A percentile compares a stretch with the other conserved stretches of the same genome.
phyloP scores from a whole-genome alignment of 2,113 vertebrate genomes.

The Trogon melanurus region DNA sequence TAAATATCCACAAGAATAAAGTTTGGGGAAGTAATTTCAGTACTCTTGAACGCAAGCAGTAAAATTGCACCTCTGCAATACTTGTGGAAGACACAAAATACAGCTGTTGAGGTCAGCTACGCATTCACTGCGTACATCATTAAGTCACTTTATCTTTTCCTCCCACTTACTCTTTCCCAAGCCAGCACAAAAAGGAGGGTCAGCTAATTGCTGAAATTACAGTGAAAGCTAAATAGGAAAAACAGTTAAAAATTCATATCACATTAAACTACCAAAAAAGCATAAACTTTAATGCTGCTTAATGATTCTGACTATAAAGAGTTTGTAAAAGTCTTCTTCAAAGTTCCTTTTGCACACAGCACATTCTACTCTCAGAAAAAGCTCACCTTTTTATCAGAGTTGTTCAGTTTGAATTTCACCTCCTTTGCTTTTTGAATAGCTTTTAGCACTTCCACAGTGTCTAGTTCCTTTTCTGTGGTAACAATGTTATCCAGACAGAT shows the following conservation, averaged over 20 bases:
- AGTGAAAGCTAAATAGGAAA: neutral
- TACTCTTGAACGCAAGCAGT: neutral
- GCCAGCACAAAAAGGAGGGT: neutral
- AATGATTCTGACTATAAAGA: neutral
- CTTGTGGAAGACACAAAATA: neutral
- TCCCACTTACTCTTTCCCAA: neutral
- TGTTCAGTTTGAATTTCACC: conserved; percentile 87
- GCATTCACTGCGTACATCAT: neutral
- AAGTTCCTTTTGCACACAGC: neutral
- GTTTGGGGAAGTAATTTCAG: neutral
- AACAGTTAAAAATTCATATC: neutral
- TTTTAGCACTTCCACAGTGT: conserved; percentile 97
- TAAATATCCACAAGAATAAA: neutral
- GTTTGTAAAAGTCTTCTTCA: neutral
- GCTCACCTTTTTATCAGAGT: conserved; percentile 88
- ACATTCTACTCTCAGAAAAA: neutral
- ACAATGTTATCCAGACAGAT: conserved; percentile 87
- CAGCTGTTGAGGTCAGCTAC: neutral
- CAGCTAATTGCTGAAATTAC: neutral
- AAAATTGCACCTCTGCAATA: neutral
- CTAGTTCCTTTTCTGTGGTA: conserved; percentile 93
- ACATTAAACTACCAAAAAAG: neutral
- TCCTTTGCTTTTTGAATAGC: conserved; percentile 98
- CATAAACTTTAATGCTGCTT: neutral
- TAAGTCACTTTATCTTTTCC: neutral